Evolutionary conservation across 2,888 invertebrate species (phyloP).

Genomic region (Trichogramma dendrolimi): DNA sequence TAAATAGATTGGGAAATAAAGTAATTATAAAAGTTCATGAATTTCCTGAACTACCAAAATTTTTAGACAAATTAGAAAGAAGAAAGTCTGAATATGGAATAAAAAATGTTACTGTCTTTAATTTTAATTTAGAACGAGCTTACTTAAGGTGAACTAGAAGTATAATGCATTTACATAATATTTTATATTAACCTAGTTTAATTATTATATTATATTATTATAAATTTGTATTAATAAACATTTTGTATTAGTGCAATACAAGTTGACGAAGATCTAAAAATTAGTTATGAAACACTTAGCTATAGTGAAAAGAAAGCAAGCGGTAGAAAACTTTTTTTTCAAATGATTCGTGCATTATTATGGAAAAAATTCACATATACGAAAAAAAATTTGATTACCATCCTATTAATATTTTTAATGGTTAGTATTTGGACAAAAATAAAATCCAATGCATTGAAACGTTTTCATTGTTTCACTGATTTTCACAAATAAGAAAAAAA

Average conservation of each 20-base stretch:
- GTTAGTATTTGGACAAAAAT: too few species aligned
- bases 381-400: background rate
- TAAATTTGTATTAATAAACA: too few species aligned
- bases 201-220: too few species aligned
- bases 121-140: constrained; percentile 89
- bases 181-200: too few species aligned
- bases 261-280: too few species aligned
- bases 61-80: constrained; percentile 64
- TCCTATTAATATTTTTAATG: background rate
- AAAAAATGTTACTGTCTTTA: constrained; percentile 73
- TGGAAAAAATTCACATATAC: constrained; percentile 7
- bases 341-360: background rate
- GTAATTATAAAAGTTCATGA: constrained; percentile 58
- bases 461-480: background rate
- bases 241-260: too few species aligned
- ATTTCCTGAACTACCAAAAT: constrained; percentile 57
- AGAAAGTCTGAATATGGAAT: constrained; percentile 61
- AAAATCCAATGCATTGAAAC: too few species aligned
- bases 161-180: too few species aligned
- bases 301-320: too few species aligned
- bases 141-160: constrained; percentile 66
- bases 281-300: too few species aligned
- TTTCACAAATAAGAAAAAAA: background rate
- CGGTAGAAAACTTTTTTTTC: background rate
- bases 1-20: constrained; percentile 52